A percentile compares a stretch with the other conserved stretches of the same genome.
Conservation (phyloP, 2,113 vertebrate genomes). For the Hydrochoerus hydrochaeris region DNA sequence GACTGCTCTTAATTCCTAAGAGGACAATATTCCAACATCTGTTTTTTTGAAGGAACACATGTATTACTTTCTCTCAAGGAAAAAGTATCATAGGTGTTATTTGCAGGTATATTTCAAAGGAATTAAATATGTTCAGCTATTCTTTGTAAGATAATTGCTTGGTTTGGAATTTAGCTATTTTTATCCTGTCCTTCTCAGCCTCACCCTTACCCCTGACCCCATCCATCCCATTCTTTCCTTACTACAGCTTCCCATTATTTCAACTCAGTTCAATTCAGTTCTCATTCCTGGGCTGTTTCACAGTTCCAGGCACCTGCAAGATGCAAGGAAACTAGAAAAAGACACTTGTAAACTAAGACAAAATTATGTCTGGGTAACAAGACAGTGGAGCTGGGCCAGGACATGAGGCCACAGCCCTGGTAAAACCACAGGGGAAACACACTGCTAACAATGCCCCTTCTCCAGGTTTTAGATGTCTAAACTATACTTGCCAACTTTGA, state of each 20-base stretch:
- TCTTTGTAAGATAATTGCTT: not conserved
- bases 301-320: not conserved
- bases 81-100: not conserved
- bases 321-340: not conserved
- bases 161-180: not conserved
- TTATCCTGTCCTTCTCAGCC: not conserved
- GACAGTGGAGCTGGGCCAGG: not conserved
- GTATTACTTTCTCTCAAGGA: not conserved
- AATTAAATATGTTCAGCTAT: not conserved
- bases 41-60: not conserved
- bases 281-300: not conserved
- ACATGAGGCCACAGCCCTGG: not conserved
- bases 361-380: not conserved
- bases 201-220: not conserved
- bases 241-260: not conserved
- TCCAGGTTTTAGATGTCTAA: not conserved
- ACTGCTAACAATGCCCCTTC: not conserved
- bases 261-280: not conserved
- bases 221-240: too few species aligned
- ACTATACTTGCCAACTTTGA: not conserved
- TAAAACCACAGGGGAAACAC: not conserved
- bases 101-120: not conserved
- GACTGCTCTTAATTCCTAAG: not conserved
- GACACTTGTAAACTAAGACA: not conserved
- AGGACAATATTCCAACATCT: not conserved